phyloP scores from a whole-genome alignment of 37 sponge, comb jelly and placozoan genomes.

The Aphrocallistes beatrix region DNA sequence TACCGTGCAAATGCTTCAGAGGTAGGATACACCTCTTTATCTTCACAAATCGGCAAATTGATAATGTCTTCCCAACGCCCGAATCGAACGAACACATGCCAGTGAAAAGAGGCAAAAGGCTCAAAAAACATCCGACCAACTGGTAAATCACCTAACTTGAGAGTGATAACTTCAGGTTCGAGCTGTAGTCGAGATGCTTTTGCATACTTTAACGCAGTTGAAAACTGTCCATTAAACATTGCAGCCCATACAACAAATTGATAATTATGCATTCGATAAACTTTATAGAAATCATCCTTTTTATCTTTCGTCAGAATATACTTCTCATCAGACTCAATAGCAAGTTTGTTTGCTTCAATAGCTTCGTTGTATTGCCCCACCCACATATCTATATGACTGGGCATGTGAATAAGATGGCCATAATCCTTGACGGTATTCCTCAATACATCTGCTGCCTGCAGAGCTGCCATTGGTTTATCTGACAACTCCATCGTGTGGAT shows the following conservation, averaged over 20 bases:
- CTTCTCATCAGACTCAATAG: constrained; percentile 30
- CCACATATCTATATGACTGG: constrained; percentile 57
- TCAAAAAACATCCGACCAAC: constrained; percentile 39
- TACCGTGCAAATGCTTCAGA: constrained; percentile 35
- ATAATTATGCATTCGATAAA: constrained; percentile 43
- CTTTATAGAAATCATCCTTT: constrained; percentile 41
- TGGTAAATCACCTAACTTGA: constrained; percentile 28
- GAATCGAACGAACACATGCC: constrained; percentile 52
- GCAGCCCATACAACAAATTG: constrained; percentile 53
- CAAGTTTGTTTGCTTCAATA: constrained; percentile 38
- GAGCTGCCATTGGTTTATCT: constrained; percentile 37
- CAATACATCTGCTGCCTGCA: constrained; percentile 36
- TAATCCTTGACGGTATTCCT: constrained; percentile 25
- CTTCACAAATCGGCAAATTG: constrained; percentile 33
- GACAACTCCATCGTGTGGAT: constrained; percentile 63
- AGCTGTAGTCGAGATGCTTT: constrained; percentile 32
- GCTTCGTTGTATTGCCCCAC: constrained; percentile 64
- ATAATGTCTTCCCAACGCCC: constrained; percentile 54
- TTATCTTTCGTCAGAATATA: constrained; percentile 22
- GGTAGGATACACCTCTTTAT: constrained; percentile 33
- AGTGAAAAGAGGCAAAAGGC: constrained; percentile 28
- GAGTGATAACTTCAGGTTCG: constrained; percentile 28
- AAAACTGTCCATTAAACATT: constrained; percentile 50
- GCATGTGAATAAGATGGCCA: constrained; percentile 53
- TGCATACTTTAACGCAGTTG: constrained; percentile 42